A percentile compares a stretch with the other conserved stretches of the same genome.
These are phyloP conservation scores for Pangasius macronema DNA, from an alignment of 2,797 vertebrate species.

Conservation along the genomic window DNA sequence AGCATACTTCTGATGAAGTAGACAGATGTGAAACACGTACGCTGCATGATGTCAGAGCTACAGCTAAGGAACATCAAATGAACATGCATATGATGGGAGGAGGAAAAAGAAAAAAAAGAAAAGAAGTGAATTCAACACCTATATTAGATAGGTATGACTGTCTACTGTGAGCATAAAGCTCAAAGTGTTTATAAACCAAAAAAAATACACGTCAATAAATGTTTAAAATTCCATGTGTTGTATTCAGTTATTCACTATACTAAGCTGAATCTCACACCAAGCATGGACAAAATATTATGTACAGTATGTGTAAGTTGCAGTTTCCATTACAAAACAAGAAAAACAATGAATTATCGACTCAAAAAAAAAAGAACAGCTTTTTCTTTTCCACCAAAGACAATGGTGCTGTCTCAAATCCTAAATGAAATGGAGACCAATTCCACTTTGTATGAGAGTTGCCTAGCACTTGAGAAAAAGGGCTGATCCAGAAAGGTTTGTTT, in stretches of 20 bases:
- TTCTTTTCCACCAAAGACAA: neutral
- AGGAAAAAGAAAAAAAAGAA: neutral
- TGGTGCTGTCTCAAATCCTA: neutral
- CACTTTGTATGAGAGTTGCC: neutral
- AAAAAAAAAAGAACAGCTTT: neutral
- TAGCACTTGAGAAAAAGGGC: neutral
- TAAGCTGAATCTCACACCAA: neutral
- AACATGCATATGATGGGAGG: constrained; percentile 44
- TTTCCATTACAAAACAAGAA: neutral
- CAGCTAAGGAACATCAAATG: constrained; percentile 16
- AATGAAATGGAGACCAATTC: neutral
- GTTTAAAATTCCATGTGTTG: neutral
- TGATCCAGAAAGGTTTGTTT: neutral
- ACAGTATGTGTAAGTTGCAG: constrained; percentile 16
- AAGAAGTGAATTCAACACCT: neutral
- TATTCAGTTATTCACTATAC: neutral
- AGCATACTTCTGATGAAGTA: constrained; percentile 23
- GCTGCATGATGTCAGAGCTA: constrained; percentile 25
- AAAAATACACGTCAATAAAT: neutral
- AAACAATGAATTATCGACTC: neutral
- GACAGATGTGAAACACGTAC: constrained; percentile 3
- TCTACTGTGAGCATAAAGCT: neutral
- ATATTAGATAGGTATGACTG: neutral
- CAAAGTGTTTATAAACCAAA: neutral
- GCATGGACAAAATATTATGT: constrained; percentile 7